Conservation (phyloP, 2,113 vertebrate genomes). For the Lucifuga dentata region DNA sequence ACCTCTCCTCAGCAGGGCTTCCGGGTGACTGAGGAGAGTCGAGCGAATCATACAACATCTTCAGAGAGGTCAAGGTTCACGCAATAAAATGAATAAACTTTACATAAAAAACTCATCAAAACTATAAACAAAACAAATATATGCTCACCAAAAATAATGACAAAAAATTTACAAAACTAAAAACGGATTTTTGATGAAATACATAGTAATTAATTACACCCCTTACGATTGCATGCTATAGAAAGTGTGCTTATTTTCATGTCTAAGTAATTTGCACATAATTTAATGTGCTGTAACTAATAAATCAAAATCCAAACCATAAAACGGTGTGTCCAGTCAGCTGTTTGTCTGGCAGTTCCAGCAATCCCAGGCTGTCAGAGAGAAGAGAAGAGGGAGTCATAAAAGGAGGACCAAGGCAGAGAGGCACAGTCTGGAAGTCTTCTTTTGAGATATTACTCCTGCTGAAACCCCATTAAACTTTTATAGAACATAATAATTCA, state of each 20-base stretch:
- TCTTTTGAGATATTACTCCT: slow-evolving; percentile 60
- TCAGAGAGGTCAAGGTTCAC: too few relatives aligned
- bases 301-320: slow-evolving; percentile 53
- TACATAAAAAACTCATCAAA: too few relatives aligned
- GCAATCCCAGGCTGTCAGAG: slow-evolving; percentile 40
- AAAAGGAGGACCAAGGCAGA: slow-evolving; percentile 39
- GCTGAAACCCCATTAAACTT: slow-evolving; percentile 76
- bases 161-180: too few relatives aligned
- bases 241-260: not conserved
- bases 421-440: slow-evolving; percentile 40
- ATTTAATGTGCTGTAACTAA: slow-evolving; percentile 12
- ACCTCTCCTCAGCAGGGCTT: too few relatives aligned
- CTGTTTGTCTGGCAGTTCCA: slow-evolving; percentile 49
- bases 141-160: too few relatives aligned
- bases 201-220: too few relatives aligned
- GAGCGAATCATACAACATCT: too few relatives aligned
- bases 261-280: slow-evolving; percentile 44
- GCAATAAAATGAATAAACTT: too few relatives aligned
- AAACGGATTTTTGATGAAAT: too few relatives aligned
- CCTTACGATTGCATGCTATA: too few relatives aligned
- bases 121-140: too few relatives aligned
- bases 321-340: slow-evolving; percentile 68
- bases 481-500: slow-evolving; percentile 76
- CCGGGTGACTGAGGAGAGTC: too few relatives aligned
- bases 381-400: slow-evolving; percentile 29